phyloP scores from a whole-genome alignment of 1,140 invertebrate species.

The Chrysomallon squamiferum region DNA sequence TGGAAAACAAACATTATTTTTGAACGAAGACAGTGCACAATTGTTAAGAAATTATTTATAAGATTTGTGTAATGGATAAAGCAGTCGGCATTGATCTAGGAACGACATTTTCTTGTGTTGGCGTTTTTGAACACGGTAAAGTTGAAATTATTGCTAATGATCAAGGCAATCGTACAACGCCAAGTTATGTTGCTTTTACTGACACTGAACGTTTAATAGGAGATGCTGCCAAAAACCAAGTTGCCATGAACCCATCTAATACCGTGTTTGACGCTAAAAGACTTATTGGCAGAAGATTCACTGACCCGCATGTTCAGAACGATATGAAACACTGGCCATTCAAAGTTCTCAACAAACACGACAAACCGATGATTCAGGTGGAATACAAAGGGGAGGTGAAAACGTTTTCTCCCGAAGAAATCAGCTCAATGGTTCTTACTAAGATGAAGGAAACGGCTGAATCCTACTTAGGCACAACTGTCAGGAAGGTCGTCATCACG shows the following conservation, averaged over 20 bases:
- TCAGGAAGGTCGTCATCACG: slow-evolving; percentile 58
- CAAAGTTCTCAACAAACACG: slow-evolving; percentile 48
- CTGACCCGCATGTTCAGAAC: neutral
- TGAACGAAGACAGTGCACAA: too few relatives aligned
- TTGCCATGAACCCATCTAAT: neutral
- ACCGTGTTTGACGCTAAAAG: slow-evolving; percentile 9
- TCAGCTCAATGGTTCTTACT: slow-evolving; percentile 81
- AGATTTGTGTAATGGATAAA: slow-evolving; percentile 33
- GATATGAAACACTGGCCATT: slow-evolving; percentile 96
- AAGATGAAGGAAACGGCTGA: slow-evolving; percentile 92
- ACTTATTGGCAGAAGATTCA: slow-evolving; percentile 6
- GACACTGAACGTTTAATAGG: neutral
- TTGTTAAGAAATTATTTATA: too few relatives aligned
- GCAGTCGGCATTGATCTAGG: slow-evolving; percentile 67
- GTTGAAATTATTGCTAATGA: slow-evolving; percentile 93
- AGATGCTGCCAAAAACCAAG: slow-evolving; percentile 5
- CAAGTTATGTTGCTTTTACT: slow-evolving; percentile 15
- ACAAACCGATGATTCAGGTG: slow-evolving; percentile 75
- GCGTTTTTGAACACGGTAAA: slow-evolving; percentile 74
- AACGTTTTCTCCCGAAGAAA: slow-evolving; percentile 88
- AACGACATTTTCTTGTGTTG: slow-evolving; percentile 67
- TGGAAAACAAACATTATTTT: too few relatives aligned
- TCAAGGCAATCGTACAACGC: slow-evolving; percentile 81
- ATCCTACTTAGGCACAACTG: slow-evolving; percentile 81
- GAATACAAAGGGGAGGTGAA: slow-evolving; percentile 88